Base-by-base conservation (phyloP, 2,888 invertebrate species). In the Cheilosia grossa region DNA sequence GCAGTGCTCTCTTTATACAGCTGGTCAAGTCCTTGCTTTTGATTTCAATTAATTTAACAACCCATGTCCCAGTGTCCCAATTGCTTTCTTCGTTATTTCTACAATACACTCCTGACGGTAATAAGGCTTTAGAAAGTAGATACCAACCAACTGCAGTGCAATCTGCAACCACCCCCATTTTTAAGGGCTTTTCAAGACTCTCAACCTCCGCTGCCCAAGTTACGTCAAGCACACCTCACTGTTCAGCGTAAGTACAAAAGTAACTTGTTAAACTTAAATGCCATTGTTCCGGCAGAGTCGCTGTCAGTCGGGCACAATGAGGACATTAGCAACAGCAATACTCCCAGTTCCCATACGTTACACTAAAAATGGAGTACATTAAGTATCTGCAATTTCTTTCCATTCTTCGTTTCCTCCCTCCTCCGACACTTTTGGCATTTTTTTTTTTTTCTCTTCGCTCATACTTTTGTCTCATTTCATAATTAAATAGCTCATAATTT, bases 401-500 rank as follows among this genome's bases (percentile, higher is more conserved):
- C 66, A 70, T 70, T 37, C 13, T 37, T 37, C 37, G 24, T 33
- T 54, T 27, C 27, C 1, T 1, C 27, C 24, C 5, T 44, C 30
- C 13, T 44, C 15, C 47, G 17, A 17, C 10, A 47, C 47, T 19
- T 47, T 17, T 9, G 24, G 10, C 5, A 13, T 21, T 51, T 40
- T 56, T 56, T 27, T 24, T 19, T 33, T 24, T 21, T 37, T 53
- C 27, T 40, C 24, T 51, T 64, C 9, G 17, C 61, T 61, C n/a
- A 27, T 27, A 37, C 40, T 82, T 64, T 64, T 54, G 59, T 56
- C 64, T 75, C 66, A 54, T 70, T 85, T 59, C 72, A 77, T 81
- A 85, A 81, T 85, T 85, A 85, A 85, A 85, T 81, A 81, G 75
- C 77, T 77, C 81, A 85, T 85, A 85, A 85, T 77, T 85, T 85